Percentiles rank a stretch among this genome's conserved stretches.
Evolutionary conservation across 2,888 invertebrate genomes (phyloP).

Genomic region (Allygus modestus): DNA sequence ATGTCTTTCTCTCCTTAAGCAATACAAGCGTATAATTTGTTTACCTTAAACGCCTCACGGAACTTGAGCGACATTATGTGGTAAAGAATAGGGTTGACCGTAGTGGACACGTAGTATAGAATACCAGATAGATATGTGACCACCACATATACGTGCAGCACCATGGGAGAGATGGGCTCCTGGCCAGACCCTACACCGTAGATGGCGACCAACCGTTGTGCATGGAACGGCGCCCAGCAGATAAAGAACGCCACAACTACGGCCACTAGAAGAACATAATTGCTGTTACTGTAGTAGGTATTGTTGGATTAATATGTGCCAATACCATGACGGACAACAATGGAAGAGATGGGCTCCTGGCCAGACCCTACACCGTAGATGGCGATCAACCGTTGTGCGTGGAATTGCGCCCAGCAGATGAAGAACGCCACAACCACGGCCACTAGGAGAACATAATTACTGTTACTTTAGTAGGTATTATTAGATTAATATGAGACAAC

Average conservation of each 20-base stretch:
- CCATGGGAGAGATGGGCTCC: conserved; percentile 73
- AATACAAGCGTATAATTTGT: too few species aligned
- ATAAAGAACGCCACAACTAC: conserved; percentile 94
- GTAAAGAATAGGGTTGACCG: conserved; percentile 95
- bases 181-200: conserved; percentile 78
- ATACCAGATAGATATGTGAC: conserved; percentile 92
- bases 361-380: conserved; percentile 80
- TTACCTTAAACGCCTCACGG: conserved; percentile 94
- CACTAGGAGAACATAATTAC: conserved; percentile 80
- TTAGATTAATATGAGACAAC: conserved; percentile 90
- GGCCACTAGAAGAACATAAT: conserved; percentile 84
- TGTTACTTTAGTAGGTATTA: conserved; percentile 93
- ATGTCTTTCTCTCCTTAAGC: too few species aligned
- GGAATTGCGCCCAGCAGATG: conserved; percentile 95
- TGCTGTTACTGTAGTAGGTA: conserved; percentile 90
- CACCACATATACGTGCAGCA: conserved; percentile 81
- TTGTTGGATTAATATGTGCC: conserved; percentile 92
- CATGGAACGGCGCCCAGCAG: conserved; percentile 96
- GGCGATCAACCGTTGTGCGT: conserved; percentile 91
- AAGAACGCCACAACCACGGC: conserved; percentile 95
- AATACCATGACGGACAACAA: conserved; percentile 81
- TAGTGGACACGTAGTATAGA: conserved; percentile 94
- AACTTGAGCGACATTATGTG: conserved; percentile 97
- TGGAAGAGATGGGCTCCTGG: conserved; percentile 73
- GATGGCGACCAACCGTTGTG: conserved; percentile 90